Conservation (phyloP, 2,113 vertebrate species). For the Zootoca vivipara region DNA sequence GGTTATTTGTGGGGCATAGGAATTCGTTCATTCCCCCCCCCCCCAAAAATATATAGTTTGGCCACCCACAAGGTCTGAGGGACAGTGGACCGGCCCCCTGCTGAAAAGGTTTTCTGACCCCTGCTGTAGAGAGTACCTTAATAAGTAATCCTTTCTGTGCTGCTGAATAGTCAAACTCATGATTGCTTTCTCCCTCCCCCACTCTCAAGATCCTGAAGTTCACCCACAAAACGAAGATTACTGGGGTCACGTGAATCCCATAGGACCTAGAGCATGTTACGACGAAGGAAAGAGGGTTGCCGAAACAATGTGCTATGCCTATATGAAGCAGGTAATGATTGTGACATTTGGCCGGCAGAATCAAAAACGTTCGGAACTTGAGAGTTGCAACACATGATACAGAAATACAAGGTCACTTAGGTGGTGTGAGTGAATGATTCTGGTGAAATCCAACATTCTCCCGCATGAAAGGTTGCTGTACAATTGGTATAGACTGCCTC, state of each 20-base stretch:
- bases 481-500: not conserved
- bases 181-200: not conserved
- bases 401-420: not conserved
- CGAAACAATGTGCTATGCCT: conserved; percentile 99
- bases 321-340: conserved; percentile 94
- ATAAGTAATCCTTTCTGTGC: not conserved
- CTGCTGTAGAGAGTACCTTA: not conserved
- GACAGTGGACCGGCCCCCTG: too few species aligned
- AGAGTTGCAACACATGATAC: not conserved
- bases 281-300: conserved; percentile 98
- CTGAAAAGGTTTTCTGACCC: too few species aligned
- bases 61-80: too few species aligned
- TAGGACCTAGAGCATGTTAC: conserved; percentile 96
- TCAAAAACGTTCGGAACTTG: not conserved
- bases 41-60: too few species aligned
- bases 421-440: not conserved
- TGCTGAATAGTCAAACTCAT: not conserved
- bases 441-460: not conserved
- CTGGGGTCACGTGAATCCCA: conserved; percentile 98
- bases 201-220: conserved; percentile 90
- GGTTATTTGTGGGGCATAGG: too few species aligned
- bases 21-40: too few species aligned
- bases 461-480: not conserved
- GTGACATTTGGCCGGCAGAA: not conserved
- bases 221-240: conserved; percentile 98